A percentile compares a stretch with the other conserved stretches of the same genome.
phyloP scores from a whole-genome alignment of 1,140 invertebrate genomes.

The Piezodorus guildinii region DNA sequence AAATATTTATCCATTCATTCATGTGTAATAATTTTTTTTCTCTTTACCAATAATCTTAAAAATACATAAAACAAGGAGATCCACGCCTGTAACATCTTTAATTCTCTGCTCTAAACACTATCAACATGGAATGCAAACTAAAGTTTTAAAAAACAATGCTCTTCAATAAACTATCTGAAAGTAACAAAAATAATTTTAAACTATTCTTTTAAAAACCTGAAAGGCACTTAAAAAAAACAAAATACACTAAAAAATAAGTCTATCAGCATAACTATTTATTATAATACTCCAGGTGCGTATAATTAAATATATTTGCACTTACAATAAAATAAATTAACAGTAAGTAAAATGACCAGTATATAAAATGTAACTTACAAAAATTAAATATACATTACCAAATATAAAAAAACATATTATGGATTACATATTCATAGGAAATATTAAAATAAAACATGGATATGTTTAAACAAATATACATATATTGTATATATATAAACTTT shows the following conservation, averaged over 20 bases:
- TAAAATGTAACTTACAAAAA: neutral
- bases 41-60: too few relatives aligned
- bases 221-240: slow-evolving; percentile 14
- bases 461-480: slow-evolving; percentile 1
- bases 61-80: too few relatives aligned
- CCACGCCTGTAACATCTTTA: too few relatives aligned
- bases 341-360: slow-evolving; percentile 13
- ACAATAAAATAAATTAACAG: slow-evolving; percentile 9
- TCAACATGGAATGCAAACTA: too few relatives aligned
- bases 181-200: slow-evolving; percentile 10
- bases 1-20: too few relatives aligned
- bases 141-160: too few relatives aligned
- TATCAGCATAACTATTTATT: slow-evolving; percentile 4
- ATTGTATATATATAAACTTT: neutral
- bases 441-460: slow-evolving; percentile 4
- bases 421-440: neutral
- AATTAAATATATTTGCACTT: slow-evolving; percentile 3
- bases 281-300: slow-evolving; percentile 8
- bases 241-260: neutral
- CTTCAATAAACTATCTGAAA: too few relatives aligned
- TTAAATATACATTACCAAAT: neutral
- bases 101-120: too few relatives aligned
- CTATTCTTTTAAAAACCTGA: slow-evolving; percentile 1
- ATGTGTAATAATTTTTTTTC: too few relatives aligned
- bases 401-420: too few relatives aligned